Percentiles rank a stretch among this genome's conserved stretches.
phyloP scores from a whole-genome alignment of 2,113 vertebrate genomes.

The Vicugna pacos region DNA sequence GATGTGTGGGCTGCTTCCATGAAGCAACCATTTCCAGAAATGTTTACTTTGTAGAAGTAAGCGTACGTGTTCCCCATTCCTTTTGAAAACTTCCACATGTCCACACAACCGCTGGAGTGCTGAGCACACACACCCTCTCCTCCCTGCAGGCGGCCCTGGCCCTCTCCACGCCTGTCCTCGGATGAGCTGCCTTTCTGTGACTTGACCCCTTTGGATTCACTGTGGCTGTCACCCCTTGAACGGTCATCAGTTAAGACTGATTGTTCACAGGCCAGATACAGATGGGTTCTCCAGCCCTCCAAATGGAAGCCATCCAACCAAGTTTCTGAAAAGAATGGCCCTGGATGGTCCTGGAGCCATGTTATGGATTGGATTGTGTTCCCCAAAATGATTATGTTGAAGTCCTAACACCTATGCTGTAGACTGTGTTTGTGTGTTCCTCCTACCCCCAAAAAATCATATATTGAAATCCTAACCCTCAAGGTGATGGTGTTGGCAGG shows the following conservation, averaged over 20 bases:
- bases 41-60: background rate
- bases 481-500: background rate
- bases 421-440: background rate
- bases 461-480: background rate
- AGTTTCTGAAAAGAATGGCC: background rate
- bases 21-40: background rate
- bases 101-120: fast-evolving
- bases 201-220: background rate
- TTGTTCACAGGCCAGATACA: background rate
- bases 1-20: background rate
- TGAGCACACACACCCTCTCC: fast-evolving
- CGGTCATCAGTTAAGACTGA: background rate
- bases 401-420: background rate
- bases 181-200: background rate
- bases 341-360: background rate
- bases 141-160: fast-evolving
- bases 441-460: too few relatives aligned
- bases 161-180: fast-evolving
- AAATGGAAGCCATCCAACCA: too few relatives aligned
- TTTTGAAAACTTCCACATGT: background rate
- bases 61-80: fast-evolving
- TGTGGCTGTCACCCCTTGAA: fast-evolving
- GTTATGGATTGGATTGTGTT: background rate
- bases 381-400: background rate
- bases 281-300: background rate